phyloP scores from a whole-genome alignment of 2,113 vertebrate genomes.

The Azemiops feae region DNA sequence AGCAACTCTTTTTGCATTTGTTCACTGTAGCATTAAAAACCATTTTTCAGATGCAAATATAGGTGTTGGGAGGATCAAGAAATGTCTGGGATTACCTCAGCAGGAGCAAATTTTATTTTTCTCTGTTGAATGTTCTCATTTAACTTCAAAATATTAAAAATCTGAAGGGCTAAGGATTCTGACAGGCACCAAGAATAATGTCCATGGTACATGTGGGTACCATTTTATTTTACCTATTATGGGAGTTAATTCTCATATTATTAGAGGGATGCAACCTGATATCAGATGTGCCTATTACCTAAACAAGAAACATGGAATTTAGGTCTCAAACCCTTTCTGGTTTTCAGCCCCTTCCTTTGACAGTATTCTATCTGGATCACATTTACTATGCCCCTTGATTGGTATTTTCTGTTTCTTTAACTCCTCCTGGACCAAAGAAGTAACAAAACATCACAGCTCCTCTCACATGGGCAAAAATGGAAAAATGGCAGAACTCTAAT shows the following conservation, averaged over 20 bases:
- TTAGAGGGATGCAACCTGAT: background rate
- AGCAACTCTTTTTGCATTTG: background rate
- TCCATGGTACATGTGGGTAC: background rate
- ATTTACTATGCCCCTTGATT: no score
- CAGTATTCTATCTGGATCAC: no score
- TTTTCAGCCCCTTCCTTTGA: no score
- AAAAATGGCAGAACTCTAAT: no score
- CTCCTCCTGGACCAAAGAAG: no score
- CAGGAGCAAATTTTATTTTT: background rate
- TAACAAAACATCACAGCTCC: no score
- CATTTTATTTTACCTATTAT: background rate
- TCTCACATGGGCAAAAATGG: no score
- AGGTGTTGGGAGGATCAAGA: background rate
- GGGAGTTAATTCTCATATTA: background rate
- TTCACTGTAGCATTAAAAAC: background rate
- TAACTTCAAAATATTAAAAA: background rate
- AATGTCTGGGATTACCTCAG: background rate
- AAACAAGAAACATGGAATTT: background rate
- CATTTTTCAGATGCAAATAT: background rate
- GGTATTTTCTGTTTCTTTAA: no score
- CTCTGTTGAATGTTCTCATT: background rate
- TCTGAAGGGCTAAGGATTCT: background rate
- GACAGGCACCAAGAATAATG: background rate
- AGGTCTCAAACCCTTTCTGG: background rate
- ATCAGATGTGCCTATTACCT: background rate